Evolutionary conservation across 2,888 invertebrate genomes (phyloP).

Genomic region (Lordiphosa andalusiaca): DNA sequence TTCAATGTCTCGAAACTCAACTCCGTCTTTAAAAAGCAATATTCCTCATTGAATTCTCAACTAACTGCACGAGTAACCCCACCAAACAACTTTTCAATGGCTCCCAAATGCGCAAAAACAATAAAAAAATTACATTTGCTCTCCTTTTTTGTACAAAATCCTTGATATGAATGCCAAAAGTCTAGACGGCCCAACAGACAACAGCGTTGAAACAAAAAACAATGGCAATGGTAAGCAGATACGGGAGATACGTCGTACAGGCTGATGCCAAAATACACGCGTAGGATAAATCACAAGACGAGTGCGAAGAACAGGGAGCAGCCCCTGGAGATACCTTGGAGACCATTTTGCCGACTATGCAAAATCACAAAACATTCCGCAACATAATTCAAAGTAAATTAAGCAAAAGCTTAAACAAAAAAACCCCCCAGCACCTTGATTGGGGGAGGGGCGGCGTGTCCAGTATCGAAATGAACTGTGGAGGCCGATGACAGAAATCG

Average conservation of each 20-base stretch:
- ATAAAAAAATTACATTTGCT: slow-evolving; percentile 49
- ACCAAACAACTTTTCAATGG: slow-evolving; percentile 29
- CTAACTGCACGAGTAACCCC: slow-evolving; percentile 39
- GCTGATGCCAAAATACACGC: slow-evolving; percentile 37
- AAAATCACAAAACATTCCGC: slow-evolving; percentile 45
- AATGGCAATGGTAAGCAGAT: slow-evolving; percentile 1
- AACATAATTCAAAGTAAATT: slow-evolving; percentile 52
- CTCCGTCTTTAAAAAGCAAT: not conserved
- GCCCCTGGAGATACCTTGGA: slow-evolving; percentile 22
- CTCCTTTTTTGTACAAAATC: slow-evolving; percentile 31
- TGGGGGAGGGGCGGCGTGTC: slow-evolving; percentile 1
- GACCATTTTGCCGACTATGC: slow-evolving; percentile 27
- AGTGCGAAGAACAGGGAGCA: slow-evolving; percentile 7
- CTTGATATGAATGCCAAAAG: slow-evolving; percentile 64
- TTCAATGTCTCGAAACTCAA: not conserved
- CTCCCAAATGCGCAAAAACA: slow-evolving; percentile 47
- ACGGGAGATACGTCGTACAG: slow-evolving; percentile 32
- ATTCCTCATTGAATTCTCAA: slow-evolving; percentile 21
- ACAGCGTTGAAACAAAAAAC: not conserved
- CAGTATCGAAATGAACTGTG: slow-evolving; percentile 43
- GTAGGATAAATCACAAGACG: slow-evolving; percentile 8
- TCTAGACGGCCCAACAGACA: slow-evolving; percentile 51
- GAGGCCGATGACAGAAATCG: slow-evolving; percentile 47
- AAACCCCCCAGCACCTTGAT: slow-evolving; percentile 36
- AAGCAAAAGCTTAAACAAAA: slow-evolving; percentile 43